Evolutionary conservation across 2,113 vertebrate species (phyloP), one percentile per base, ranked within the genome.

Genomic region (Ceuthmochares aereus): DNA sequence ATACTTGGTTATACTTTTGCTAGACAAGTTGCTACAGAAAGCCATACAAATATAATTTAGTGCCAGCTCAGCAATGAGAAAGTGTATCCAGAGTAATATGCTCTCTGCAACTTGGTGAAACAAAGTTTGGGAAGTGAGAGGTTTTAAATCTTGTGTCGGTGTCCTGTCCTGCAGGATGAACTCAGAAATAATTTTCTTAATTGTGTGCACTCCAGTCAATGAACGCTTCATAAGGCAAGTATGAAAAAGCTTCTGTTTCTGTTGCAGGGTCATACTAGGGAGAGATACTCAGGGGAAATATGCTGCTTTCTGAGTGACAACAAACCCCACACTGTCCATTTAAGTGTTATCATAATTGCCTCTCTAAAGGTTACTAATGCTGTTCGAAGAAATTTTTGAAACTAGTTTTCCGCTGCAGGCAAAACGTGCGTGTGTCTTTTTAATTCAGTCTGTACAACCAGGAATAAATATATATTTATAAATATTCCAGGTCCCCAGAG

Each of bases 291-390:
- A 27, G 6, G 64, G 73, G 63, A 86, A 94, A 95, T 86, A 30
- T 69, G 37, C 68, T 96, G 56, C 86, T 94, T 85, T 97, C 62
- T 94, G 74, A 96, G 73, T 97, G 96, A 84, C 95, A 96, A 94
- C 87, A 95, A 97, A 95, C 72, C 93, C 82, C 79, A 78, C 59
- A 59, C 93, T 97, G 84, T 94, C 93, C 91, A 93, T 80, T 90
- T 97, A 96, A 96, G 89, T 93, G 89, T 96, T 97, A 94, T 93
- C 94, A 51, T 96, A 97, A 96, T 97, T 95, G 88, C 84, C 79
- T 97, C 96, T 97, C 82, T 96, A 97, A 98, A 95, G 96, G 94
- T 96, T 97, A 96, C 95, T 96, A 95, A 97, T 97, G 87, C 80
- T 87, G 59, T 97, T 97, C 10, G 4, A 95, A 89, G 52, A 96